phyloP scores from a whole-genome alignment of 2,888 invertebrate species.

The Apocheima hispidaria region DNA sequence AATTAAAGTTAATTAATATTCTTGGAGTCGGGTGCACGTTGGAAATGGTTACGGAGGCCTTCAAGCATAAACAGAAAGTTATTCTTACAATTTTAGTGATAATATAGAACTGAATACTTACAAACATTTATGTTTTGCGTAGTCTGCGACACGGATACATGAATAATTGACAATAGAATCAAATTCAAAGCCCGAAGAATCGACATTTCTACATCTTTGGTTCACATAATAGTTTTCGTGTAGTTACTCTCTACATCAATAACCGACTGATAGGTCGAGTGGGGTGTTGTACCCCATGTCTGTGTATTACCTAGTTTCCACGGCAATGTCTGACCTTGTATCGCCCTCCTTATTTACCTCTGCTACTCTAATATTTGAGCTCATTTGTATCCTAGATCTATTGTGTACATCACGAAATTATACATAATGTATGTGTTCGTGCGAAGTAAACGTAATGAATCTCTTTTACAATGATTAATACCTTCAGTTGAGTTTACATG shows the following conservation, averaged over 20 bases:
- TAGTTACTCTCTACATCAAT: slow-evolving; percentile 17
- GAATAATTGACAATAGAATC: slow-evolving; percentile 53
- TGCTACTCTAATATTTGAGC: slow-evolving; percentile 58
- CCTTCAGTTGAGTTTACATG: slow-evolving; percentile 18
- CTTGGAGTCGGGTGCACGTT: slow-evolving; percentile 32
- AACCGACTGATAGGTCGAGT: slow-evolving; percentile 33
- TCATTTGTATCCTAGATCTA: slow-evolving; percentile 18
- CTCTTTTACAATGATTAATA: slow-evolving; percentile 22
- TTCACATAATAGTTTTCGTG: slow-evolving; percentile 34
- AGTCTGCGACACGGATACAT: slow-evolving; percentile 80
- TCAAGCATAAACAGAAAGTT: slow-evolving; percentile 41
- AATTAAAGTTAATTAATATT: slow-evolving; percentile 43
- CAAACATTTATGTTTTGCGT: slow-evolving; percentile 91
- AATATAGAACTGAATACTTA: slow-evolving; percentile 79
- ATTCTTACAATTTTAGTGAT: slow-evolving; percentile 7
- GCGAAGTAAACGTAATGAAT: slow-evolving; percentile 10
- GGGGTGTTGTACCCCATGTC: slow-evolving; percentile 45
- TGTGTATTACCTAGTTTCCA: slow-evolving; percentile 75
- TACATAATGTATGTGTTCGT: neutral
- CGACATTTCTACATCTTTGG: slow-evolving; percentile 46
- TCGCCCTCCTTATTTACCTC: slow-evolving; percentile 65
- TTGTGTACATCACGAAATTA: neutral
- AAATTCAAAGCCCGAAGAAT: slow-evolving; percentile 45
- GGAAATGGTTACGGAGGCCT: slow-evolving; percentile 36
- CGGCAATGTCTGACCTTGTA: slow-evolving; percentile 76